Evolutionary conservation across 2,888 invertebrate species (phyloP).

Genomic region (Rapana venosa): DNA sequence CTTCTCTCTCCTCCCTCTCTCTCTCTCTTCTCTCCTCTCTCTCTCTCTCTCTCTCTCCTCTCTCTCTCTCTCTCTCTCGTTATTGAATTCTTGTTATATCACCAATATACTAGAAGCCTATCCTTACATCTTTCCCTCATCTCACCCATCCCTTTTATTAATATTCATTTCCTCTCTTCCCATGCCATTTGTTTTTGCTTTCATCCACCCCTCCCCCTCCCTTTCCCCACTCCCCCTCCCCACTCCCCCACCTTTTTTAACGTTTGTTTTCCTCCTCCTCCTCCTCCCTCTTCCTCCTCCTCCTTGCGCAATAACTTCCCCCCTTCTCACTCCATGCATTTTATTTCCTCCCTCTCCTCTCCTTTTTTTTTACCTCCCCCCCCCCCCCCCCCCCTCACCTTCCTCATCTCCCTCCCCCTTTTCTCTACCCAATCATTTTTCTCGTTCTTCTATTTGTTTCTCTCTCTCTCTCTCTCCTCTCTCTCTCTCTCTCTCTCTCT

Average conservation of each 20-base stretch:
- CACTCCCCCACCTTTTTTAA: neutral
- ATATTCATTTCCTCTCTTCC: no score
- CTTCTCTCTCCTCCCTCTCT: neutral
- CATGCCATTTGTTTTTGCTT: no score
- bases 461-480: neutral
- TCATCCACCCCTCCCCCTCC: no score
- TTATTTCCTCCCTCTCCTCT: no score
- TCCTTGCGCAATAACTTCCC: no score
- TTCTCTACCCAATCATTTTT: no score
- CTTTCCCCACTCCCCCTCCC: neutral
- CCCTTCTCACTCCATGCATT: no score
- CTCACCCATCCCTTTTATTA: no score
- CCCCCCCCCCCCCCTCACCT: neutral
- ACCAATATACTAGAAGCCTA: no score
- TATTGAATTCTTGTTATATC: neutral
- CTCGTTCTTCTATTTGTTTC: neutral
- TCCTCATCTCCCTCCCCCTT: neutral
- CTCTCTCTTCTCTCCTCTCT: neutral
- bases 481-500: constrained; percentile 1
- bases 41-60: neutral
- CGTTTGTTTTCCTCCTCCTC: no score
- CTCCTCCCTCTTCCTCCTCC: no score
- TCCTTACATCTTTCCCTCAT: no score
- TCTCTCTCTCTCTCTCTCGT: neutral
- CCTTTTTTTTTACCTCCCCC: neutral